Conservation (phyloP, 2,797 vertebrate genomes). For the Ceyx erithaca region DNA sequence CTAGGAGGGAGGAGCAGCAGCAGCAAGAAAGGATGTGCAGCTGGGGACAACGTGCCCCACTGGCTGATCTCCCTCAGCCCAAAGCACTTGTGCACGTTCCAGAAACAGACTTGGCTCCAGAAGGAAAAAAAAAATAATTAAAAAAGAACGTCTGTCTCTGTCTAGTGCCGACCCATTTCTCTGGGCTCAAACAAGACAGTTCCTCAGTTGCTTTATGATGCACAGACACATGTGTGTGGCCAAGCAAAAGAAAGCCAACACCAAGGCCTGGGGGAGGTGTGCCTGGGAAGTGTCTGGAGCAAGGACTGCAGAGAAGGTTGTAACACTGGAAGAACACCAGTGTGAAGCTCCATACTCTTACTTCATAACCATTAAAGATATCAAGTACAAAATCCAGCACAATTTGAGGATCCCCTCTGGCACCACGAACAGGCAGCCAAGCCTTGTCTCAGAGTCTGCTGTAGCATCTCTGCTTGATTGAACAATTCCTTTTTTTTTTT, state of each 20-base stretch:
- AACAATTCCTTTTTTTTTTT: not conserved
- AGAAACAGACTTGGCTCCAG: not conserved
- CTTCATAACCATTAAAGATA: not conserved
- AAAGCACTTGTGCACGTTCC: not conserved
- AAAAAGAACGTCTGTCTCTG: not conserved
- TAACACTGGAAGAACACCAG: conserved; percentile 13
- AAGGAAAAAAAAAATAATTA: not conserved
- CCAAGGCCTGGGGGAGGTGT: not conserved
- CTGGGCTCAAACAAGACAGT: not conserved
- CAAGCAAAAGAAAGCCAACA: conserved; percentile 1
- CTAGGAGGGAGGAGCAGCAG: not conserved
- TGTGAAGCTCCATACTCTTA: not conserved
- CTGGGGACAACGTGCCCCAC: fast-evolving
- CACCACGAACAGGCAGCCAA: not conserved
- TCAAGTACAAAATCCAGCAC: conserved; percentile 16
- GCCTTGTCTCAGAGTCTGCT: not conserved
- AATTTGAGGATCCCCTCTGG: conserved; percentile 15
- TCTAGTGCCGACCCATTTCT: not conserved
- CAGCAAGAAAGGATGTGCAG: not conserved
- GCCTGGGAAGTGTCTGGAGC: not conserved
- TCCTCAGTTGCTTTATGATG: not conserved
- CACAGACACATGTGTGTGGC: not conserved
- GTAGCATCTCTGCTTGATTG: not conserved
- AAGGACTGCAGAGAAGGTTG: not conserved
- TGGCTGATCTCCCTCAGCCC: not conserved